A percentile compares a stretch with the other conserved stretches of the same genome.
Evolutionary conservation across 1,140 invertebrate species (phyloP).

Genomic region (Stenopsyche tienmushanensis): DNA sequence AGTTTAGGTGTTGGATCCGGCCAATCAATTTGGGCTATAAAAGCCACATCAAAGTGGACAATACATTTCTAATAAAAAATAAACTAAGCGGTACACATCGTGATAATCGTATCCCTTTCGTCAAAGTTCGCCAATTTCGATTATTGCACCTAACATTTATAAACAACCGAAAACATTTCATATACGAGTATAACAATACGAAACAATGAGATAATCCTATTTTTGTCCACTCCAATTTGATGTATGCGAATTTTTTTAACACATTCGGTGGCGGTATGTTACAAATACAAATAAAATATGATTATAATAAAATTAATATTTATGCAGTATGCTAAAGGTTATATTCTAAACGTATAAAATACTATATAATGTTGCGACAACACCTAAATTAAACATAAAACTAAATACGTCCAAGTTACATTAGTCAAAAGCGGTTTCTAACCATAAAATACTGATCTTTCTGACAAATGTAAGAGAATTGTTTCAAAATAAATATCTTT

Average conservation of each 20-base stretch:
- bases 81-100: too few relatives aligned
- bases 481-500: background rate
- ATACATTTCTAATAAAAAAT: too few relatives aligned
- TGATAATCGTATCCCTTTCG: too few relatives aligned
- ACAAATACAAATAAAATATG: background rate
- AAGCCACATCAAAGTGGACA: too few relatives aligned
- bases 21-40: too few relatives aligned
- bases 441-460: conserved; percentile 15
- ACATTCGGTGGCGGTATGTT: background rate
- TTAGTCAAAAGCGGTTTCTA: background rate
- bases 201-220: background rate
- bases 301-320: background rate
- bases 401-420: conserved; percentile 8
- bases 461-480: background rate
- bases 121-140: too few relatives aligned
- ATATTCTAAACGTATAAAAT: conserved; percentile 18
- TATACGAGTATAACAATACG: background rate
- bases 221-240: background rate
- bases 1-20: too few relatives aligned
- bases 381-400: conserved; percentile 18
- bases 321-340: too few relatives aligned
- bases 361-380: conserved; percentile 17
- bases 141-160: too few relatives aligned
- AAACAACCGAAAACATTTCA: background rate
- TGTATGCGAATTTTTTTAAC: background rate